Conservation (phyloP, 2,888 invertebrate genomes). For the Hirudinaria manillensis region DNA sequence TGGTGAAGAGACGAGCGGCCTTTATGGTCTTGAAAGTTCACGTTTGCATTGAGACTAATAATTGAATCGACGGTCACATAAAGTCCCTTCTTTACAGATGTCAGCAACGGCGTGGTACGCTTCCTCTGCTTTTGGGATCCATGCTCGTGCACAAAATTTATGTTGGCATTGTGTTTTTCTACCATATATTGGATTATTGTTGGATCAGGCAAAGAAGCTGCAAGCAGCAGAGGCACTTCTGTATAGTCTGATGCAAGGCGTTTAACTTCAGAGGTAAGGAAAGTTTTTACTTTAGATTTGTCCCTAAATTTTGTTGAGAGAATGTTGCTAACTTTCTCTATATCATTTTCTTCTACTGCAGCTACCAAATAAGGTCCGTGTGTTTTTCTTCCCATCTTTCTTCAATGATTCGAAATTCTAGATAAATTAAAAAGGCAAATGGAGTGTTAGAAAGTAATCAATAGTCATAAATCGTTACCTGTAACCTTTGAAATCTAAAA, state of each 20-base stretch:
- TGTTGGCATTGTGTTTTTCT: conserved; percentile 36
- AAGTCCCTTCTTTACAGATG: conserved; percentile 38
- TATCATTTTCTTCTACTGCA: conserved; percentile 40
- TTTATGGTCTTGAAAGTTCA: conserved; percentile 40
- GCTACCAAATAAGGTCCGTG: conserved; percentile 40
- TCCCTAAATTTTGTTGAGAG: conserved; percentile 37
- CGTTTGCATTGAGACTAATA: conserved; percentile 39
- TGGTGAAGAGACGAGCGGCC: conserved; percentile 40
- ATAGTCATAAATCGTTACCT: too few species aligned
- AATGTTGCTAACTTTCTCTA: conserved; percentile 40
- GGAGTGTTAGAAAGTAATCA: too few species aligned
- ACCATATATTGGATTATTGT: conserved; percentile 39
- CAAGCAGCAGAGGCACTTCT: conserved; percentile 40
- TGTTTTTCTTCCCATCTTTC: conserved; percentile 40
- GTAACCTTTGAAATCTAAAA: too few species aligned
- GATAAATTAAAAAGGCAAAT: too few species aligned
- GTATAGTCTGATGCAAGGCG: conserved; percentile 39
- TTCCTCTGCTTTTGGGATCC: conserved; percentile 35
- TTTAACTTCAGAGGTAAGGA: conserved; percentile 37
- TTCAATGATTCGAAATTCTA: too few species aligned
- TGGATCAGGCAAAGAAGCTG: conserved; percentile 39
- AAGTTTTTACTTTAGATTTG: conserved; percentile 37
- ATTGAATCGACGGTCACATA: conserved; percentile 40
- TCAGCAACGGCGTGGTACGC: conserved; percentile 35
- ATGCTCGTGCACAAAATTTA: conserved; percentile 39